Conservation (phyloP, 92 coral and sea anemone species). For the Metridium senile region DNA sequence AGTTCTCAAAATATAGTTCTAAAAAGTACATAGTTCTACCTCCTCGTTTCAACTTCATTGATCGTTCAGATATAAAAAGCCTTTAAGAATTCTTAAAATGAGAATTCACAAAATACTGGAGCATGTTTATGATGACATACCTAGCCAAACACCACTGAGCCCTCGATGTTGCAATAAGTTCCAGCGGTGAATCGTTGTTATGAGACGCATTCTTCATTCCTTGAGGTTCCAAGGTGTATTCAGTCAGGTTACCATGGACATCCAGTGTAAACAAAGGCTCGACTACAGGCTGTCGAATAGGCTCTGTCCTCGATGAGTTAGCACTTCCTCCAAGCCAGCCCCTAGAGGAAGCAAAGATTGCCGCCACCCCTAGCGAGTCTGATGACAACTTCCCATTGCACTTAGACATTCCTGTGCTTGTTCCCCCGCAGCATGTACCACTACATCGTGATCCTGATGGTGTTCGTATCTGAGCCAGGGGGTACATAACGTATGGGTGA, state of each 20-base stretch:
- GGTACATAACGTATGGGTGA: slow-evolving; percentile 75
- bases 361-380: slow-evolving; percentile 82
- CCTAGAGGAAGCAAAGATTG: slow-evolving; percentile 79
- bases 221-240: slow-evolving; percentile 88
- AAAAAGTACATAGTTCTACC: too few relatives aligned
- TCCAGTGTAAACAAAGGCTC: slow-evolving; percentile 90
- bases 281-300: slow-evolving; percentile 65
- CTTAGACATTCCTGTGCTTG: slow-evolving; percentile 65
- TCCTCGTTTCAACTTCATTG: too few relatives aligned
- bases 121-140: slow-evolving; percentile 20
- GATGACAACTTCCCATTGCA: slow-evolving; percentile 81
- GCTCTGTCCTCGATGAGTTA: slow-evolving; percentile 76
- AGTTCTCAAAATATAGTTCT: too few relatives aligned
- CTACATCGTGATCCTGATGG: slow-evolving; percentile 82
- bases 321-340: slow-evolving; percentile 96
- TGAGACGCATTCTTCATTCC: slow-evolving; percentile 79
- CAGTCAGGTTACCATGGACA: slow-evolving; percentile 95
- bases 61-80: too few relatives aligned
- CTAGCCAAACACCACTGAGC: slow-evolving; percentile 90
- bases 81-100: background rate
- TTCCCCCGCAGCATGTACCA: slow-evolving; percentile 85
- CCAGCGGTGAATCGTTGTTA: slow-evolving; percentile 90
- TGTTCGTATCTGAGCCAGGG: slow-evolving; percentile 89
- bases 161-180: slow-evolving; percentile 72
- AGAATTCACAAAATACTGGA: background rate